A percentile compares a stretch with the other conserved stretches of the same genome.
These are phyloP conservation scores for Drosophila leontia DNA, from an alignment of 1,140 invertebrate species.

Conservation along the genomic window DNA sequence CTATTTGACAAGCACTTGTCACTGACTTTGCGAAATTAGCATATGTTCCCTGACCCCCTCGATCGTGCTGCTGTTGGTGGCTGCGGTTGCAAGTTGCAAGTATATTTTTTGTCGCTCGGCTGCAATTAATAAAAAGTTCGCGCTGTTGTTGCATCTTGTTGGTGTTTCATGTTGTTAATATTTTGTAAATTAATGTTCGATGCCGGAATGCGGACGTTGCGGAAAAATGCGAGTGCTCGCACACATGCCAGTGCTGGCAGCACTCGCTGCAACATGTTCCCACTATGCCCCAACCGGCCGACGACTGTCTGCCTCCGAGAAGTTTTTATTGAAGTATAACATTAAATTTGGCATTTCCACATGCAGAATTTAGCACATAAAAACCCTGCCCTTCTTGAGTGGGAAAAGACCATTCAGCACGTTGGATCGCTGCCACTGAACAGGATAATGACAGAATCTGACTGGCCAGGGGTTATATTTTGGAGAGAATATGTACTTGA, in stretches of 20 bases:
- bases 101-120: slow-evolving; percentile 69
- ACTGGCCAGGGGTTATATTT: background rate
- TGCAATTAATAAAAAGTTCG: slow-evolving; percentile 81
- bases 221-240: slow-evolving; percentile 14
- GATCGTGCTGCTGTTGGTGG: slow-evolving; percentile 35
- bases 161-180: slow-evolving; percentile 75
- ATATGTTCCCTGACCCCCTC: slow-evolving; percentile 12
- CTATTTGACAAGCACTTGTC: slow-evolving; percentile 71
- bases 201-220: slow-evolving; percentile 77
- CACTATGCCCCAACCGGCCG: slow-evolving; percentile 31
- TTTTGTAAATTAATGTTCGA: slow-evolving; percentile 81
- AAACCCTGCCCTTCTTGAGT: slow-evolving; percentile 25
- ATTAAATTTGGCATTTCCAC: slow-evolving; percentile 75
- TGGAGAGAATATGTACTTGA: too few relatives aligned
- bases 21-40: slow-evolving; percentile 54
- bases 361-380: slow-evolving; percentile 56
- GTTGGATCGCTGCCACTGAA: background rate
- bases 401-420: background rate
- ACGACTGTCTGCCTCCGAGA: slow-evolving; percentile 47
- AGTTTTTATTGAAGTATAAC: slow-evolving; percentile 81
- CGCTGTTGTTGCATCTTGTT: slow-evolving; percentile 51
- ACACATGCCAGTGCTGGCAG: slow-evolving; percentile 20
- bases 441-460: background rate
- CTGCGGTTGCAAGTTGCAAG: slow-evolving; percentile 36
- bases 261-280: slow-evolving; percentile 51